These are phyloP conservation scores for Holocentrus rufus DNA, from an alignment of 2,797 vertebrate species.

Conservation along the genomic window DNA sequence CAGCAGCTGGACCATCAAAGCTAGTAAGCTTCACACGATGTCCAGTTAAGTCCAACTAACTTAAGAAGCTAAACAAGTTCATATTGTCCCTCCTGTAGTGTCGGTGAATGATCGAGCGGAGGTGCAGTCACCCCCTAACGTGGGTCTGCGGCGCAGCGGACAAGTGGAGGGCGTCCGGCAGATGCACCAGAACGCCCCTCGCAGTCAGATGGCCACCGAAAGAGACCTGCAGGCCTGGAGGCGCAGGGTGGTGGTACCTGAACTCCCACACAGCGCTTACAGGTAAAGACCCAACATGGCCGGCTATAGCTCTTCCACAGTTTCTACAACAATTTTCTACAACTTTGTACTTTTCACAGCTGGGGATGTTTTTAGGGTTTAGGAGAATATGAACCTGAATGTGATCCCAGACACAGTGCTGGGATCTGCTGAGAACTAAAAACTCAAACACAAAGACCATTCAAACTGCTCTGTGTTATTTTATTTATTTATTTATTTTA, in stretches of 20 bases:
- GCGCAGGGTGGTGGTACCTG: conserved; percentile 93
- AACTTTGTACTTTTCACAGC: no score
- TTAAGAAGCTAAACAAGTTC: neutral
- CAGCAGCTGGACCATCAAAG: no score
- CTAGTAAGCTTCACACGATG: neutral
- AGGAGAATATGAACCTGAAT: no score
- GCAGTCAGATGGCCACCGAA: conserved; percentile 96
- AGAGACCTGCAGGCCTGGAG: conserved; percentile 95
- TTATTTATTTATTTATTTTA: neutral
- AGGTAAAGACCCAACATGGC: conserved; percentile 77
- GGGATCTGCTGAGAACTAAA: no score
- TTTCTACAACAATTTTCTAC: no score
- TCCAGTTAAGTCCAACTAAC: neutral
- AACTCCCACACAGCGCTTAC: conserved; percentile 84
- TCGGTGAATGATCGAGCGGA: conserved; percentile 90
- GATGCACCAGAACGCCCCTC: conserved; percentile 96
- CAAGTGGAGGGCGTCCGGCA: conserved; percentile 97
- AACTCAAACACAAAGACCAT: no score
- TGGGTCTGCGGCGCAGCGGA: conserved; percentile 92
- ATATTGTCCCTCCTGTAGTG: conserved; percentile 69
- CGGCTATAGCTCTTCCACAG: neutral
- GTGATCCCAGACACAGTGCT: no score
- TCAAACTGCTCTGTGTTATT: no score
- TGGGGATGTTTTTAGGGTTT: no score
- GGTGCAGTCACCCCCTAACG: conserved; percentile 92